Percentiles rank a stretch among this genome's conserved stretches.
Evolutionary conservation across 2,113 vertebrate species (phyloP).

Genomic region (Bostrychus sinensis): DNA sequence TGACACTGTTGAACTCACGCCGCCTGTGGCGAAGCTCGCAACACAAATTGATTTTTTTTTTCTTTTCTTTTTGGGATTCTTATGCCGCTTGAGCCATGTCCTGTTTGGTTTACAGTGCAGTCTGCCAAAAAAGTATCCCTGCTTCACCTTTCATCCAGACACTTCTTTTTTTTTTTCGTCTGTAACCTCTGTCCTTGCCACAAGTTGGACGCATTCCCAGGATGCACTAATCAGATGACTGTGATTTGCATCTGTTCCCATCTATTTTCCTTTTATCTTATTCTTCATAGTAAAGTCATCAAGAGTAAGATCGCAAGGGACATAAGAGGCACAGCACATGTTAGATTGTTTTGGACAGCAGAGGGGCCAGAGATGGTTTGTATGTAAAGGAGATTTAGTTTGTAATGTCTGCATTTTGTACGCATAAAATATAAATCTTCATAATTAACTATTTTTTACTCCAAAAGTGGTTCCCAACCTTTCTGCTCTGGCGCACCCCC

Average conservation of each 20-base stretch:
- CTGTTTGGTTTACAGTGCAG: slow-evolving; percentile 44
- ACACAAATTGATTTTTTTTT: slow-evolving; percentile 48
- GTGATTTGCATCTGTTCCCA: slow-evolving; percentile 13
- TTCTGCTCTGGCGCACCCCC: no score
- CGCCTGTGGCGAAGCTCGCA: slow-evolving; percentile 59
- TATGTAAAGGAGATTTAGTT: no score
- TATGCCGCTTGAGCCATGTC: slow-evolving; percentile 51
- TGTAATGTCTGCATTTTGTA: no score
- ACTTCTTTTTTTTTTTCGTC: neutral
- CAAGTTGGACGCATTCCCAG: slow-evolving; percentile 48
- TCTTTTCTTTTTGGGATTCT: slow-evolving; percentile 44
- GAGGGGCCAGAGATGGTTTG: no score
- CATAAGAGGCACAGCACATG: no score
- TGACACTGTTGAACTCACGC: slow-evolving; percentile 37
- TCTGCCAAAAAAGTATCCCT: slow-evolving; percentile 46
- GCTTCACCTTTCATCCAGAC: neutral
- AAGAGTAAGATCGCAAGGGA: no score
- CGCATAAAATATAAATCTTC: no score
- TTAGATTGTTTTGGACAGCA: no score
- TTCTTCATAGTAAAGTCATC: neutral
- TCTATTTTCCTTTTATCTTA: neutral
- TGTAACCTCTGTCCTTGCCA: slow-evolving; percentile 40
- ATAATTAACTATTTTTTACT: no score
- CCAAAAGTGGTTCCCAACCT: no score
- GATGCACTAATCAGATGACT: slow-evolving; percentile 49